Percentiles rank a stretch among this genome's conserved stretches.
Conservation (phyloP, 2,888 invertebrate genomes). For the Caenorhabditis doughertyi region DNA sequence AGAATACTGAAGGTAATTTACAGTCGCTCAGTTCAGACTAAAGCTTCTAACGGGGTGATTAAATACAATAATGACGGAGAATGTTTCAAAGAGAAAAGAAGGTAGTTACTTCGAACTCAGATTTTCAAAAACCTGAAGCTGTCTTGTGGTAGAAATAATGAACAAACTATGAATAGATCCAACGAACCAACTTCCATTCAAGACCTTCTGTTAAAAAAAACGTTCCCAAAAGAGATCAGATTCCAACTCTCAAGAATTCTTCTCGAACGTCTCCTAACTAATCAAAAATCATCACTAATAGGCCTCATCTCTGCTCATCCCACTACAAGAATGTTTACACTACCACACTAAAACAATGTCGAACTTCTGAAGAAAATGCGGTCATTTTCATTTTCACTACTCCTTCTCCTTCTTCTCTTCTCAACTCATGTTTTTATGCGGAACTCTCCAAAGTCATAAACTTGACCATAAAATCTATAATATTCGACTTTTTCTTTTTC, state of each 20-base stretch:
- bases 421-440: constrained; percentile 33
- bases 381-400: not conserved
- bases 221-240: too few species aligned
- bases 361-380: constrained; percentile 2
- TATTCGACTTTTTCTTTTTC: constrained; percentile 29
- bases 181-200: too few species aligned
- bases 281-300: not conserved
- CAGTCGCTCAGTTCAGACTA: too few species aligned
- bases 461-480: constrained; percentile 56
- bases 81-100: too few species aligned
- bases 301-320: constrained; percentile 8
- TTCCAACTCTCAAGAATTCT: not conserved
- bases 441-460: constrained; percentile 49
- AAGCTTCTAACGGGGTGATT: too few species aligned
- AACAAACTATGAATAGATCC: too few species aligned
- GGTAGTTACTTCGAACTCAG: too few species aligned
- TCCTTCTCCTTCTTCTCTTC: not conserved
- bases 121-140: too few species aligned
- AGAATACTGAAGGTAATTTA: too few species aligned
- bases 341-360: constrained; percentile 5
- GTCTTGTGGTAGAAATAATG: too few species aligned
- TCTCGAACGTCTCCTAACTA: not conserved
- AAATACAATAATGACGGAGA: too few species aligned
- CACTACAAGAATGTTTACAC: constrained; percentile 23
- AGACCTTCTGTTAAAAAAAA: too few species aligned